These are phyloP conservation scores for Notechis scutatus DNA, from an alignment of 2,113 vertebrate species.

Conservation along the genomic window DNA sequence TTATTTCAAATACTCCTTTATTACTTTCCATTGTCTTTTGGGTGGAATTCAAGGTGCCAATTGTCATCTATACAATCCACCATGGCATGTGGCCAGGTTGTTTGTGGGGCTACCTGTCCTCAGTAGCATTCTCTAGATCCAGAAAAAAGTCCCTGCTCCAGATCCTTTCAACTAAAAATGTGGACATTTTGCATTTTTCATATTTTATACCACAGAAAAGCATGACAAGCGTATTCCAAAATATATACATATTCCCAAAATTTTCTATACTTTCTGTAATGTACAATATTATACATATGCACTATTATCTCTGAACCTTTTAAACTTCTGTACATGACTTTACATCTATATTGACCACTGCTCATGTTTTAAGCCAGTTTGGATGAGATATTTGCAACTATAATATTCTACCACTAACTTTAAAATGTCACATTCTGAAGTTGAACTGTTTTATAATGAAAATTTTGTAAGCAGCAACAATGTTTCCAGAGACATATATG, in stretches of 20 bases:
- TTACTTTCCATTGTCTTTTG: not conserved
- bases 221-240: not conserved
- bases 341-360: not conserved
- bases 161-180: not conserved
- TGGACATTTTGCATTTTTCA: not conserved
- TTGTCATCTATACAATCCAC: not conserved
- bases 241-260: not conserved
- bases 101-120: not conserved
- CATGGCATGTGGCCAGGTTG: not conserved
- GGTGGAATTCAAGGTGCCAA: not conserved
- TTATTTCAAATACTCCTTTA: not conserved
- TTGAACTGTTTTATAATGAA: not conserved
- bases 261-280: not conserved
- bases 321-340: not conserved
- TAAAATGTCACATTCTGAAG: not conserved
- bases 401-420: not conserved
- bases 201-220: not conserved
- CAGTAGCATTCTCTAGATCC: not conserved
- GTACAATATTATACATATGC: not conserved
- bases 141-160: not conserved
- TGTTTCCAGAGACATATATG: not conserved
- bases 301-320: not conserved
- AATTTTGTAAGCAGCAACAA: conserved; percentile 23
- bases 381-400: not conserved
- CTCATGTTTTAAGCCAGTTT: not conserved